Evolutionary conservation across 2,797 vertebrate species (phyloP).

Genomic region (Xiphorhynchus erythropygius): DNA sequence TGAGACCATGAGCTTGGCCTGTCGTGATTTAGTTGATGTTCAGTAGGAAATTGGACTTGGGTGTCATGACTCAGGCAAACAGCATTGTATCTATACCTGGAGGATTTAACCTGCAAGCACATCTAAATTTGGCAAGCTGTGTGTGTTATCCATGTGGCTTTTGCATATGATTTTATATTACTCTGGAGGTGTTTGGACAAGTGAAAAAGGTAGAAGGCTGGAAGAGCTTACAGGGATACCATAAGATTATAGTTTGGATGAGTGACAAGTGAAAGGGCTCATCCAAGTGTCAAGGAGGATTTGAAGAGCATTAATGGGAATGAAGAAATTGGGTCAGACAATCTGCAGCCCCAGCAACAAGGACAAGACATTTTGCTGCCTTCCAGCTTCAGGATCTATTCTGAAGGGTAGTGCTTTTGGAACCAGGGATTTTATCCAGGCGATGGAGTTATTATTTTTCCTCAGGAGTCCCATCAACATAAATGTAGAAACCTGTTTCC

Average conservation of each 20-base stretch:
- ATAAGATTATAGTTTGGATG: background rate
- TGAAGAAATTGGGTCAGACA: slow-evolving; percentile 34
- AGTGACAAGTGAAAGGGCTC: slow-evolving; percentile 24
- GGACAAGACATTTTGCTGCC: background rate
- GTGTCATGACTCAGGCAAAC: background rate
- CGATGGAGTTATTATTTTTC: accelerated
- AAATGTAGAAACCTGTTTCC: background rate
- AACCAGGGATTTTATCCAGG: background rate
- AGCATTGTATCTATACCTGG: background rate
- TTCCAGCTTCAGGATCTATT: background rate
- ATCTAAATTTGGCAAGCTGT: background rate
- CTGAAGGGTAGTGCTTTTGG: background rate
- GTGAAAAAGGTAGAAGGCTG: background rate
- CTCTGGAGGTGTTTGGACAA: background rate
- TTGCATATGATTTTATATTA: background rate
- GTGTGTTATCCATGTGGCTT: background rate
- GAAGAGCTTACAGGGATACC: background rate
- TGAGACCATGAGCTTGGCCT: background rate
- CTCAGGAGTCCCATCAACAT: background rate
- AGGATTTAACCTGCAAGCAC: background rate
- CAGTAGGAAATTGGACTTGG: background rate
- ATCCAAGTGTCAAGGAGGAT: background rate
- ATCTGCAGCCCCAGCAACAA: background rate
- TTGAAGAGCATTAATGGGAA: background rate
- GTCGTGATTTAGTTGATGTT: background rate